These are phyloP conservation scores for Microtus montanus DNA, from an alignment of 2,113 vertebrate genomes.

Conservation along the genomic window DNA sequence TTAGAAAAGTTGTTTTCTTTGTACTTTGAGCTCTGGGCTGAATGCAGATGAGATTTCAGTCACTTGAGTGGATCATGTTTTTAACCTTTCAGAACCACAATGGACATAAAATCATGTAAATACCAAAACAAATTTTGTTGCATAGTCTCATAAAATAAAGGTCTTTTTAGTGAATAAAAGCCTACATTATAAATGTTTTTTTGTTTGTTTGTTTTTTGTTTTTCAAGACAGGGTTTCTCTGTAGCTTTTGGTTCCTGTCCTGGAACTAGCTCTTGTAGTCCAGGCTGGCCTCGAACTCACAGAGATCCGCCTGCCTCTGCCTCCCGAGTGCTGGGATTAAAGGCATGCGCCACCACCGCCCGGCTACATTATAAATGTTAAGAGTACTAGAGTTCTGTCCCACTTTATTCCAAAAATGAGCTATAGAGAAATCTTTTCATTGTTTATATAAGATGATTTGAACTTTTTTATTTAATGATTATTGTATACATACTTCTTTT, in stretches of 20 bases:
- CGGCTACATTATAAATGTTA: not conserved
- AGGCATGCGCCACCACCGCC: too few relatives aligned
- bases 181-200: not conserved
- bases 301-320: too few relatives aligned
- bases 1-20: conserved; percentile 55
- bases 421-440: not conserved
- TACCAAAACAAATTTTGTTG: not conserved
- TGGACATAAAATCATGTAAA: conserved; percentile 15
- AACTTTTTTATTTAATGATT: conserved; percentile 21
- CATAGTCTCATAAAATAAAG: conserved; percentile 17
- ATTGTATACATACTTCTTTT: not conserved
- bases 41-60: conserved; percentile 49
- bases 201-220: too few relatives aligned
- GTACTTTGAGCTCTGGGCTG: conserved; percentile 54
- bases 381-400: not conserved
- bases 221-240: too few relatives aligned
- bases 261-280: too few relatives aligned
- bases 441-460: not conserved
- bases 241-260: too few relatives aligned
- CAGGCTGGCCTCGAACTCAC: too few relatives aligned
- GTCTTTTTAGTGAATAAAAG: conserved; percentile 3
- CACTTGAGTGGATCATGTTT: not conserved
- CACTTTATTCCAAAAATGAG: conserved; percentile 35
- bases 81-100: not conserved
- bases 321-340: too few relatives aligned